These are phyloP conservation scores for Rhinoderma darwinii DNA, from an alignment of 2,113 vertebrate genomes.

Conservation along the genomic window DNA sequence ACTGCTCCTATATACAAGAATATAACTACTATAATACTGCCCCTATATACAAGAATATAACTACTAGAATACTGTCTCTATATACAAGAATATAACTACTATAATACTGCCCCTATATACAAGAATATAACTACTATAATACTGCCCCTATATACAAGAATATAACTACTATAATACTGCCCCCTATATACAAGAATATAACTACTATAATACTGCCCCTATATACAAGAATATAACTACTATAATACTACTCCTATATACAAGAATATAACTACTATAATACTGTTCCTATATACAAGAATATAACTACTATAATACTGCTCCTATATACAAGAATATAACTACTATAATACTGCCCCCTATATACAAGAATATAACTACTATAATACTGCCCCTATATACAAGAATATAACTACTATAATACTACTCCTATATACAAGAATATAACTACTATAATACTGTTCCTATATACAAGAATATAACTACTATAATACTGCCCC, in stretches of 20 bases:
- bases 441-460: too few species aligned
- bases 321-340: neutral
- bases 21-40: too few species aligned
- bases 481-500: too few species aligned
- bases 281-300: neutral
- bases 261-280: constrained; percentile 7
- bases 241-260: neutral
- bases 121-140: constrained; percentile 14
- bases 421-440: too few species aligned
- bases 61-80: too few species aligned
- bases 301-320: constrained; percentile 7
- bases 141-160: neutral
- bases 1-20: too few species aligned
- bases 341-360: neutral
- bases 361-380: neutral
- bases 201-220: neutral
- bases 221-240: constrained; percentile 6
- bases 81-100: constrained; percentile 2
- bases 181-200: neutral
- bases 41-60: too few species aligned
- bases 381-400: neutral
- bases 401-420: too few species aligned
- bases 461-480: too few species aligned
- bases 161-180: constrained; percentile 9
- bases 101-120: constrained; percentile 2